A percentile compares a stretch with the other conserved stretches of the same genome.
Evolutionary conservation across 1,140 invertebrate species (phyloP).

Genomic region (Cotesia vestalis): DNA sequence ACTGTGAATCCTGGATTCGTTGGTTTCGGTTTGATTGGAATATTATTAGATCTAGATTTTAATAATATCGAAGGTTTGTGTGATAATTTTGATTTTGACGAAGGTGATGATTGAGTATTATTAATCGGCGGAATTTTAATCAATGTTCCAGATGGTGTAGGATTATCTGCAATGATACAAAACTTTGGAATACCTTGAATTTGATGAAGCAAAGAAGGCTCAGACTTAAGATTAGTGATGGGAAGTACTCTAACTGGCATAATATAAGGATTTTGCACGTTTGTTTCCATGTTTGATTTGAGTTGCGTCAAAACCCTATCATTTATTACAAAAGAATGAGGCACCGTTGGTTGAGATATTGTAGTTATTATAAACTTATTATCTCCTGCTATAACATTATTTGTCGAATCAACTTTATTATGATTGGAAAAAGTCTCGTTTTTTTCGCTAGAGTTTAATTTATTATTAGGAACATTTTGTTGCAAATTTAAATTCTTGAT

Average conservation of each 20-base stretch:
- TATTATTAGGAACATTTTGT: too few relatives aligned
- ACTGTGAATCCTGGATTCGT: too few relatives aligned
- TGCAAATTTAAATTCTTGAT: too few relatives aligned
- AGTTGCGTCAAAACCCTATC: conserved; percentile 47
- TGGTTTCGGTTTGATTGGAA: too few relatives aligned
- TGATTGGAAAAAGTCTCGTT: background rate
- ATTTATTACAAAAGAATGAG: conserved; percentile 45
- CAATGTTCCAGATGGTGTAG: conserved; percentile 9
- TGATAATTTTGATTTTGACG: background rate
- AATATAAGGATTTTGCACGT: conserved; percentile 47
- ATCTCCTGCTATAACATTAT: background rate
- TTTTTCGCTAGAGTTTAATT: too few relatives aligned
- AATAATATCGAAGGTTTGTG: background rate
- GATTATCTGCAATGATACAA: conserved; percentile 55
- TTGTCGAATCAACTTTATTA: background rate
- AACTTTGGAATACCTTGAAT: conserved; percentile 60
- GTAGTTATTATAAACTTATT: conserved; percentile 38
- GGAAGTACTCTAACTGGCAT: conserved; percentile 57
- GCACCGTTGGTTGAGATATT: conserved; percentile 34
- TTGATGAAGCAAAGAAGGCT: conserved; percentile 57
- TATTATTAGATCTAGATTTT: background rate
- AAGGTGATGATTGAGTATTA: background rate
- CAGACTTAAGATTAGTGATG: conserved; percentile 56
- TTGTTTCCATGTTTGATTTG: conserved; percentile 40
- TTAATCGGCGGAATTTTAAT: background rate